Evolutionary conservation across 2,888 invertebrate species (phyloP), one percentile per base, ranked within the genome.

Genomic region (Alviniconcha strummeri): DNA sequence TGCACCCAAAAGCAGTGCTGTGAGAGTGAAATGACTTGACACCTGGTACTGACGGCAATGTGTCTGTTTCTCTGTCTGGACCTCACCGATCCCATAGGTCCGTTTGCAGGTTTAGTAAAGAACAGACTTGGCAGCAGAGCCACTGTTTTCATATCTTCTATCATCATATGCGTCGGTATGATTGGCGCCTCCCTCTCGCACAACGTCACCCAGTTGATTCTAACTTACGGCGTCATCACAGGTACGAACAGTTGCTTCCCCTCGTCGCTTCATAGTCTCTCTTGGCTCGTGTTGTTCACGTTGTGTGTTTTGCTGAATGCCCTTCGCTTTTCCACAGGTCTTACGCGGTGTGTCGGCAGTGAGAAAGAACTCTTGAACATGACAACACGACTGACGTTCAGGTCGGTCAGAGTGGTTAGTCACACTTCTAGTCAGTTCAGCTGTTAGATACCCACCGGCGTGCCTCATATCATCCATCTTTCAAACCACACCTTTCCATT

Each of bases 201-300:
- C 8, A 83, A 71, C 15, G 78, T 86, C 64, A 67, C 67, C n/a
- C 72, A 83, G 54, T 80, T 89, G 1, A 84, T 87, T 15, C 54
- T 89, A 36, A 89, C 88, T 4, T 87, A 88, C 77, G 85, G 88
- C 7, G 19, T 86, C n/a, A 82, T 86, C 19, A 87, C 87, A 85
- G 88, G 88, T 89, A 84, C 17, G 13, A 55, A 13, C 60, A 36
- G 36, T 60, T 60, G 13, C 60, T 13, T 60, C 13, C 4, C 60
- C 13, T 60, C 13, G 60, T 36, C 36, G 36, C 36, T 36, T 36
- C 36, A 36, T 36, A 36, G 36, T 54, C 54, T 17, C 2, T 54
- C 13, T 55, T 54, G 17, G 54, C 36, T 11, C 4, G 13, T 78
- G 13, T 17, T 5, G 60, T 11, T 79, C n/a, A 9, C n/a, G 8